Evolutionary conservation across 2,113 vertebrate genomes (phyloP).

Genomic region (Lophura nycthemera): DNA sequence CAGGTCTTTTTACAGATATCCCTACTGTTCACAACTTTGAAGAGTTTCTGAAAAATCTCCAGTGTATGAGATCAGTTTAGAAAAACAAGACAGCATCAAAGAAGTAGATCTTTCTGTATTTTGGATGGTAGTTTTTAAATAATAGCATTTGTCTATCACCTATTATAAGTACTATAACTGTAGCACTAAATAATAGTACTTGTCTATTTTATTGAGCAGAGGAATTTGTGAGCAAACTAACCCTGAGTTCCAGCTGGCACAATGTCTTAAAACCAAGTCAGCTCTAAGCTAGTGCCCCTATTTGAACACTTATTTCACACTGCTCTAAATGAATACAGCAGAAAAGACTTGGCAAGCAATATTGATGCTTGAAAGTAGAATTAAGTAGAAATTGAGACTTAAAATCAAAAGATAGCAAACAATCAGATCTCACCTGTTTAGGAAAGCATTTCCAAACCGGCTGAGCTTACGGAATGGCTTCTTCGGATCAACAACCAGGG

Average conservation of each 20-base stretch:
- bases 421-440: slow-evolving; percentile 86
- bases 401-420: background rate
- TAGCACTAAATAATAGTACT: background rate
- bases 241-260: accelerated
- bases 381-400: background rate
- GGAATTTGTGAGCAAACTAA: background rate
- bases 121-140: background rate
- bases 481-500: slow-evolving; percentile 94
- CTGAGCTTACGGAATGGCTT: slow-evolving; percentile 95
- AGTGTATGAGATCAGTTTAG: background rate
- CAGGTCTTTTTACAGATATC: background rate
- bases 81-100: background rate
- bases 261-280: background rate
- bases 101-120: background rate
- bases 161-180: too few species aligned
- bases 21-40: background rate
- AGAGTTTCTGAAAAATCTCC: background rate
- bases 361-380: background rate
- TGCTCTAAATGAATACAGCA: background rate
- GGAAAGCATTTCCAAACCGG: slow-evolving; percentile 94
- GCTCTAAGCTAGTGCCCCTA: background rate
- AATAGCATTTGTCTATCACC: background rate
- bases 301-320: background rate
- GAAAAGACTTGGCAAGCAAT: background rate
- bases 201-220: background rate